Evolutionary conservation across 2,888 invertebrate species (phyloP), one percentile per base, ranked within the genome.

Genomic region (Chloroclystis v-ata): DNA sequence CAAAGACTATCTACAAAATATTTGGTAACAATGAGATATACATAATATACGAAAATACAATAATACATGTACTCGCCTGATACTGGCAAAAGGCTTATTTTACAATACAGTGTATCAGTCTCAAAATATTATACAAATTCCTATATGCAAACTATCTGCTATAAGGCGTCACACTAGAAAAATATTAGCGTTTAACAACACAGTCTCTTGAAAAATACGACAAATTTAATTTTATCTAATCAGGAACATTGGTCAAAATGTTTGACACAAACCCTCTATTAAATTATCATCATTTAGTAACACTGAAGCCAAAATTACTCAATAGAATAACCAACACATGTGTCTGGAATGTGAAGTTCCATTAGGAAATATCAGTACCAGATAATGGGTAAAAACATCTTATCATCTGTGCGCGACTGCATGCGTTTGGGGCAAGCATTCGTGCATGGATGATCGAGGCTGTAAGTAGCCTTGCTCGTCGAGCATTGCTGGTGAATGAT

Each of bases 1-100:
- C 65, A 73, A 72, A 71, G 63, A 66, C 63, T 81, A 78, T 82
- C 70, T 82, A 87, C 81, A 82, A 81, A 76, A 83, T 82, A 86
- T 87, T 87, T 87, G 87, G 87, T 87, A 87, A 87, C 87, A 85
- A 74, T 83, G 86, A 83, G 83, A 86, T 78, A 78, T 20, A 72
- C 79, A 82, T 75, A 77, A 74, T 78, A 80, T 85, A 83, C 72
- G 78, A 85, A 84, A 83, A 85, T 84, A 84, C 75, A 52, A 77
- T 20, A 70, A 72, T 71, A 69, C 69, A 72, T 67, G 59, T 59
- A 69, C 66, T 75, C 63, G 68, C 63, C 67, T 73, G 74, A 80
- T 84, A 83, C 83, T 83, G 82, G 81, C 82, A 70, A 75, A 47
- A 71, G 65, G 67, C 69, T 67, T 59, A 67, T 65, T 66, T 65